These are phyloP conservation scores for Diprion similis DNA, from an alignment of 1,140 invertebrate genomes.

Conservation along the genomic window DNA sequence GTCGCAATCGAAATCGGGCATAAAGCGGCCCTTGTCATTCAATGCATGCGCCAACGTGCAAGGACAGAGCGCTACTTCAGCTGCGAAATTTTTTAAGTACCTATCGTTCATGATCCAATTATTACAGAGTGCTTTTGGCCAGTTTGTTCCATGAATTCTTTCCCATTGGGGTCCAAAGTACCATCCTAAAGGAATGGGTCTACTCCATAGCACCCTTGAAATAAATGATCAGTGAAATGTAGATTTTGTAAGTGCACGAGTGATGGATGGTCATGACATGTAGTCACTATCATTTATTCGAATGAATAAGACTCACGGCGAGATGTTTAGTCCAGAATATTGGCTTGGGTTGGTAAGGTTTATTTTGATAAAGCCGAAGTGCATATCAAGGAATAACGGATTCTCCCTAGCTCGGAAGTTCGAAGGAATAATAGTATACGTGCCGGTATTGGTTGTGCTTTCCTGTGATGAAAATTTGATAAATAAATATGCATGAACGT, in stretches of 20 bases:
- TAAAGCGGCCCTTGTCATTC: conserved; percentile 88
- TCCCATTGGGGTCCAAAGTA: conserved; percentile 92
- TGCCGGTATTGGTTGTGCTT: conserved; percentile 69
- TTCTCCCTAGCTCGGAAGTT: conserved; percentile 76
- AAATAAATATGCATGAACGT: conserved; percentile 10
- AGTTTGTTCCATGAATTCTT: conserved; percentile 74
- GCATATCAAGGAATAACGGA: conserved; percentile 71
- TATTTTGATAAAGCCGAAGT: conserved; percentile 90
- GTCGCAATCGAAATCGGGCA: conserved; percentile 92
- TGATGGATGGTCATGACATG: background rate
- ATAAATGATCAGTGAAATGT: conserved; percentile 29
- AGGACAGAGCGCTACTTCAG: conserved; percentile 86
- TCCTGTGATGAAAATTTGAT: conserved; percentile 60
- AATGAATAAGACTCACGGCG: conserved; percentile 73
- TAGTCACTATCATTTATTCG: too few relatives aligned
- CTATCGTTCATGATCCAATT: conserved; percentile 88
- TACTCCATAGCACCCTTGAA: conserved; percentile 83
- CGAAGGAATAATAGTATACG: conserved; percentile 72
- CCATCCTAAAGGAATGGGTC: conserved; percentile 90
- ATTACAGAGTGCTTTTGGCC: conserved; percentile 83
- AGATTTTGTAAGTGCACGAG: background rate
- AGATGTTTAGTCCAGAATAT: conserved; percentile 71
- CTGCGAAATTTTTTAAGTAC: conserved; percentile 87
- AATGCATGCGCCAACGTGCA: conserved; percentile 91
- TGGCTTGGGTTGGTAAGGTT: conserved; percentile 84